Evolutionary conservation across 2,113 vertebrate species (phyloP).

Genomic region (Gopherus evgoodei): DNA sequence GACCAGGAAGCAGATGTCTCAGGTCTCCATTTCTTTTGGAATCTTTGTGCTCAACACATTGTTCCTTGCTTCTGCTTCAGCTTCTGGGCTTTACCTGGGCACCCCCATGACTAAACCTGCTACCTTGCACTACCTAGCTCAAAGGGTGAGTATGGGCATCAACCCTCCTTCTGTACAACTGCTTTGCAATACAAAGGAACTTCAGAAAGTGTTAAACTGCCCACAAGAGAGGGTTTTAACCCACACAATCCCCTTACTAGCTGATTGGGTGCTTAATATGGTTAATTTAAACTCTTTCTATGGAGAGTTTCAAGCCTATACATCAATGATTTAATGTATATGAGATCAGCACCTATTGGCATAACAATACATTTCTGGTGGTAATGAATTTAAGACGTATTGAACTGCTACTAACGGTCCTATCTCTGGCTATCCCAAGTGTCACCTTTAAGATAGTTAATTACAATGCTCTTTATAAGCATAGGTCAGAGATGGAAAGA

Average conservation of each 20-base stretch:
- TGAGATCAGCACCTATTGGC: neutral
- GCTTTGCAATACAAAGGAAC: neutral
- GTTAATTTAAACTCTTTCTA: neutral
- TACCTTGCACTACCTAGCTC: neutral
- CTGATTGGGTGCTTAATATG: neutral
- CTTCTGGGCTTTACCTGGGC: neutral
- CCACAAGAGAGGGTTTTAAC: neutral
- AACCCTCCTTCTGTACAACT: neutral
- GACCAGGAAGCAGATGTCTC: neutral
- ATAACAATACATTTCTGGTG: neutral
- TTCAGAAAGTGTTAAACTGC: neutral
- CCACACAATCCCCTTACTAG: neutral
- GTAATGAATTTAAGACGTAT: neutral
- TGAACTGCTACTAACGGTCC: fast-evolving
- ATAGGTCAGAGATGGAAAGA: neutral
- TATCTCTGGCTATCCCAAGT: neutral
- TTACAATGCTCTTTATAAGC: neutral
- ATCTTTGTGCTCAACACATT: neutral
- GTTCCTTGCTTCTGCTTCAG: neutral
- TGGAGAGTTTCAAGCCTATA: neutral
- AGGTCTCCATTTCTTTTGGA: neutral
- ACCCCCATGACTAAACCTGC: neutral
- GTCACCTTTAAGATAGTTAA: neutral
- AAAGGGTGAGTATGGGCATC: neutral
- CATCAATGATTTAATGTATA: fast-evolving